A percentile compares a stretch with the other conserved stretches of the same genome.
Conservation (phyloP, 2,797 vertebrate genomes). For the Tenualosa ilisha region DNA sequence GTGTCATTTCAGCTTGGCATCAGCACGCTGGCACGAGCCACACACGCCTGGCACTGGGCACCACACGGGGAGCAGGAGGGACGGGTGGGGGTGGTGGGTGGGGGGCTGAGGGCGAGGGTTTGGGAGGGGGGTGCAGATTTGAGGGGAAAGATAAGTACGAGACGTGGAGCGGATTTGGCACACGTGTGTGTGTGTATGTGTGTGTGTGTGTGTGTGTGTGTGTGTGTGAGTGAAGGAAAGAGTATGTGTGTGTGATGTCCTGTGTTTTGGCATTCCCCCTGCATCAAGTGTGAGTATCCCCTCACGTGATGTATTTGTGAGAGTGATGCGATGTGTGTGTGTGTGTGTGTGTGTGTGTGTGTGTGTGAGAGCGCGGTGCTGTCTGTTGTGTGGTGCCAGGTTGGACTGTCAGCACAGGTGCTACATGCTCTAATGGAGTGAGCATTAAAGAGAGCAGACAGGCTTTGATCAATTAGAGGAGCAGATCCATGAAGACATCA, state of each 20-base stretch:
- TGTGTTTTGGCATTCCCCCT: constrained; percentile 31
- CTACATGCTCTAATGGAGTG: constrained; percentile 65
- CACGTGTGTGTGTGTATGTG: neutral
- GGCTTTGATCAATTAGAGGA: constrained; percentile 62
- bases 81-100: neutral
- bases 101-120: too few species aligned
- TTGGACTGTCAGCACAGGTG: constrained; percentile 47
- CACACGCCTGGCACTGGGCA: constrained; percentile 65
- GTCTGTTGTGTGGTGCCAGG: constrained; percentile 43
- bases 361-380: constrained; percentile 42
- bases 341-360: constrained; percentile 50
- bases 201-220: constrained; percentile 7
- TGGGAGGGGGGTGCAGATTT: constrained; percentile 44
- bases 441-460: constrained; percentile 60
- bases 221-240: neutral
- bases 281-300: neutral
- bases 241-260: neutral
- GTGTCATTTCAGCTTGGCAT: constrained; percentile 79
- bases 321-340: constrained; percentile 31
- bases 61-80: constrained; percentile 44
- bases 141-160: constrained; percentile 54
- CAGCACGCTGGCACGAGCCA: constrained; percentile 76
- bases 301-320: neutral
- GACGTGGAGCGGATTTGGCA: constrained; percentile 53
- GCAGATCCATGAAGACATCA: constrained; percentile 63